These are phyloP conservation scores for Petromus typicus DNA, from an alignment of 2,113 vertebrate species.

Conservation along the genomic window DNA sequence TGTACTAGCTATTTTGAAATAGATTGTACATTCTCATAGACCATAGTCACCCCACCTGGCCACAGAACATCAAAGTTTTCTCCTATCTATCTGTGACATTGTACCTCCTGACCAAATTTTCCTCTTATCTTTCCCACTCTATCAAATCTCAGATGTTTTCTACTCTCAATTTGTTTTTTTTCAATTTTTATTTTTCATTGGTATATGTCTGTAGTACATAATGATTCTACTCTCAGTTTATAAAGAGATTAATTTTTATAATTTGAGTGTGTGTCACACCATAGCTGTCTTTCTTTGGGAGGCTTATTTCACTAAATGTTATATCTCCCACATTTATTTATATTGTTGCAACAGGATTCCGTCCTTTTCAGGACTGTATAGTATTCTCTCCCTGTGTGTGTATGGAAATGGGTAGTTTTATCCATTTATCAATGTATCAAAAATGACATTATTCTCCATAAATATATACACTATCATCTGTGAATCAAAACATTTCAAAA, in stretches of 20 bases:
- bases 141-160: neutral
- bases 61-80: neutral
- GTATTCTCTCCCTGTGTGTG: neutral
- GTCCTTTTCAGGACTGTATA: neutral
- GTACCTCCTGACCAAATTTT: neutral
- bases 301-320: neutral
- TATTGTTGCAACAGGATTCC: too few species aligned
- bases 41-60: neutral
- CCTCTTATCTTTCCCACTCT: neutral
- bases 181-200: neutral
- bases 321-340: neutral
- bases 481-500: neutral
- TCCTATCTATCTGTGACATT: neutral
- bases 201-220: neutral
- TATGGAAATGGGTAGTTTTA: neutral
- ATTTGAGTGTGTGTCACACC: neutral
- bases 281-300: neutral
- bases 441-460: neutral
- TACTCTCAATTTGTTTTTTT: neutral
- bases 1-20: neutral
- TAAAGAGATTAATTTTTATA: neutral
- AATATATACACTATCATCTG: too few species aligned
- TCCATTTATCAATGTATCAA: neutral
- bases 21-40: neutral
- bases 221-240: neutral